phyloP scores from a whole-genome alignment of 2,888 invertebrate genomes.

The Eulithis testata region DNA sequence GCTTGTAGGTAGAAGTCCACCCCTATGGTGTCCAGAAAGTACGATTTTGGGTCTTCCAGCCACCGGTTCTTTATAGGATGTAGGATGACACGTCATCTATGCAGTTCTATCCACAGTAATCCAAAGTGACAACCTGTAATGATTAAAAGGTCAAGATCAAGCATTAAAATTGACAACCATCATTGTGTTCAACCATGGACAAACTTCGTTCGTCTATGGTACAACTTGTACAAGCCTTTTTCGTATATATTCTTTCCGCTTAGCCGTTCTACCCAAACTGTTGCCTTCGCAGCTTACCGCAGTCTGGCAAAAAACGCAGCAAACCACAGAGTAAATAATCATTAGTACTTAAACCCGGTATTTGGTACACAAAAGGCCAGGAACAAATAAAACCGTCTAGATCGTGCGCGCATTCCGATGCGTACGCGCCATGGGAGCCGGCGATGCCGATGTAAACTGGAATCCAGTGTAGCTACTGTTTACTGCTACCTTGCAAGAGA shows the following conservation, averaged over 20 bases:
- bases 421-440: constrained; percentile 39
- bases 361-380: constrained; percentile 34
- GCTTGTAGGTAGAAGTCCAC: too few relatives aligned
- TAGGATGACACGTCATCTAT: too few relatives aligned
- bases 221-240: neutral
- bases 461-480: constrained; percentile 1
- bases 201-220: too few relatives aligned
- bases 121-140: too few relatives aligned
- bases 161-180: neutral
- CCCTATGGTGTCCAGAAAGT: too few relatives aligned
- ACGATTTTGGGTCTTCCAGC: too few relatives aligned
- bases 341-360: constrained; percentile 27
- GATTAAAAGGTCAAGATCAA: too few relatives aligned
- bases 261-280: constrained; percentile 5
- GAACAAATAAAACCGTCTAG: constrained; percentile 39
- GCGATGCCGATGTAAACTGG: constrained; percentile 9
- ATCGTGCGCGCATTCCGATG: constrained; percentile 38
- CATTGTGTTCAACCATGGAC: too few relatives aligned
- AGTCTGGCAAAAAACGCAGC: constrained; percentile 4
- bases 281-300: neutral
- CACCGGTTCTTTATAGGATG: too few relatives aligned
- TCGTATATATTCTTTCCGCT: constrained; percentile 6
- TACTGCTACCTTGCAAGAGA: neutral
- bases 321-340: constrained; percentile 17
- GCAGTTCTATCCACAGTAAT: too few relatives aligned